Percentiles rank a stretch among this genome's conserved stretches.
Evolutionary conservation across 2,113 vertebrate genomes (phyloP).

Genomic region (Neolamprologus devosi): DNA sequence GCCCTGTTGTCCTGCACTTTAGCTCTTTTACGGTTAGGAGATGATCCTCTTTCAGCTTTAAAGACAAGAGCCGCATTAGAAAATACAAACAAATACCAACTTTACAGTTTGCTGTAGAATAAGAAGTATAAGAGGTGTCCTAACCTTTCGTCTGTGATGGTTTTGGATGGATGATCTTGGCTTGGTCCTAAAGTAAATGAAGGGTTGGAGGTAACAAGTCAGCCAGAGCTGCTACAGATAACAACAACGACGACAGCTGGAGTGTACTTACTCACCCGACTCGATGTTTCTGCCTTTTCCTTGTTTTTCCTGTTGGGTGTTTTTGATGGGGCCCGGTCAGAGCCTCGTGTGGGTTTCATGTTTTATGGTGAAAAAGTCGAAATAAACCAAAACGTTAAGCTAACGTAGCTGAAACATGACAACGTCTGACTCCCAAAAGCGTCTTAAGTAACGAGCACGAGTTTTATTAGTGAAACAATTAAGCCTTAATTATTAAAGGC

Average conservation of each 20-base stretch:
- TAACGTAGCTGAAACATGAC: background rate
- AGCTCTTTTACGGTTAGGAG: background rate
- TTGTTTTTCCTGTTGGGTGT: constrained; percentile 6
- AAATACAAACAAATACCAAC: background rate
- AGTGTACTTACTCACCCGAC: constrained; percentile 3
- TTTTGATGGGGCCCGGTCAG: constrained; percentile 25
- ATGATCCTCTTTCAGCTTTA: background rate
- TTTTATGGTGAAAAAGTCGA: background rate
- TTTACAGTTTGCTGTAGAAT: background rate
- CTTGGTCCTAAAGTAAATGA: background rate
- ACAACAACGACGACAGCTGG: background rate
- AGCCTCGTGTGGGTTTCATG: constrained; percentile 62
- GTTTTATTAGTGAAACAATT: background rate
- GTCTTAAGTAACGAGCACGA: background rate
- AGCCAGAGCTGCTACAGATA: background rate
- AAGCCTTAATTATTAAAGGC: background rate
- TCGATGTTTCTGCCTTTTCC: background rate
- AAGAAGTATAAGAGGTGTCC: background rate
- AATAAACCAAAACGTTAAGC: background rate
- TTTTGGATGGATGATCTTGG: background rate
- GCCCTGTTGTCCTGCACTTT: constrained; percentile 46
- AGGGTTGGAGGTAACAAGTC: background rate
- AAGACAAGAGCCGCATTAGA: background rate
- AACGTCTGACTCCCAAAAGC: background rate
- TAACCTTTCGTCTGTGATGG: constrained; percentile 27